Conservation (phyloP, 2,113 vertebrate species). For the Centropus unirufus region DNA sequence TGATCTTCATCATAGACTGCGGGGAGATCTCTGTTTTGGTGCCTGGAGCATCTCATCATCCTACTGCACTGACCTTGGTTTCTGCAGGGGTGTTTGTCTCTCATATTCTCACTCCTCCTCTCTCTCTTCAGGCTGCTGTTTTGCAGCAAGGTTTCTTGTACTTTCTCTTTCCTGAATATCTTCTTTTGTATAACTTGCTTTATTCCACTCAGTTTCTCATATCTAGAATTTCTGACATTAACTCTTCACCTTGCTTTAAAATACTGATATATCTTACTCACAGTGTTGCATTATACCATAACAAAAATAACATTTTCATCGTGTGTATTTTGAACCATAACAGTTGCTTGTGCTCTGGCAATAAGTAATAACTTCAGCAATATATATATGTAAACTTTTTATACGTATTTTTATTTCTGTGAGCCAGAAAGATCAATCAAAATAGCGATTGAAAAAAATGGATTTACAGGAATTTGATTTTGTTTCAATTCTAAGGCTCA, state of each 20-base stretch:
- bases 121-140: no score
- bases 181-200: neutral
- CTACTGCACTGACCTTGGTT: no score
- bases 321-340: neutral
- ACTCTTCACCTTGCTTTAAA: neutral
- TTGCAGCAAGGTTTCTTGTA: no score
- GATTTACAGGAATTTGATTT: neutral
- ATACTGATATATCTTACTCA: neutral
- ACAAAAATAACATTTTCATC: neutral
- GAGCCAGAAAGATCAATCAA: neutral
- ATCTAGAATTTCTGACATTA: neutral
- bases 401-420: neutral
- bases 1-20: no score
- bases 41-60: no score
- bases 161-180: no score
- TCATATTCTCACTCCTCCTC: no score
- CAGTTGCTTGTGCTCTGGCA: neutral
- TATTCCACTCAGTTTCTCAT: neutral
- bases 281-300: neutral
- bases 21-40: no score
- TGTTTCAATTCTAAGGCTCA: neutral
- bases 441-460: neutral
- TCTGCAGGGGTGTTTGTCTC: no score
- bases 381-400: neutral
- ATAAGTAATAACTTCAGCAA: neutral